These are phyloP conservation scores for Polyommatus iphigenia DNA, from an alignment of 2,888 invertebrate genomes.

Conservation along the genomic window DNA sequence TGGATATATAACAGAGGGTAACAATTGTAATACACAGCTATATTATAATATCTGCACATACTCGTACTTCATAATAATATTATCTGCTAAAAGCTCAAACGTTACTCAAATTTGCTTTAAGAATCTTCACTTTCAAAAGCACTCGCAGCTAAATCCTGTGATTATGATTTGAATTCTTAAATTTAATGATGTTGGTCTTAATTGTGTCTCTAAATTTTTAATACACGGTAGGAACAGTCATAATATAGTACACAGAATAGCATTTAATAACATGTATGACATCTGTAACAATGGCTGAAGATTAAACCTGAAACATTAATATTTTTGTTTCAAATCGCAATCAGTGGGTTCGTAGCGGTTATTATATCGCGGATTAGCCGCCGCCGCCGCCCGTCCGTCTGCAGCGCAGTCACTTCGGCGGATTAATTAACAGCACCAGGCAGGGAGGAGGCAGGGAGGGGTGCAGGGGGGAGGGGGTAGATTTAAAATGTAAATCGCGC, in stretches of 20 bases:
- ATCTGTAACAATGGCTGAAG: too few species aligned
- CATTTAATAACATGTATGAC: background rate
- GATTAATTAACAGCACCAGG: constrained; percentile 9
- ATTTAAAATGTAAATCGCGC: constrained; percentile 22
- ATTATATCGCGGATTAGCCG: background rate
- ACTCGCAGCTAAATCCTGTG: too few species aligned
- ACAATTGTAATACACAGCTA: too few species aligned
- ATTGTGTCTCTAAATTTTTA: too few species aligned
- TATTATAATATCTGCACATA: too few species aligned
- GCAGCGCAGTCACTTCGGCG: constrained; percentile 1
- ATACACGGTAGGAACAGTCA: background rate
- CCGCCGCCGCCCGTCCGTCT: background rate
- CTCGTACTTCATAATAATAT: too few species aligned
- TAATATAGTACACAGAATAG: background rate
- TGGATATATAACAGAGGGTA: background rate
- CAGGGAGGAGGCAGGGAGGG: background rate
- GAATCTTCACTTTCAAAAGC: too few species aligned
- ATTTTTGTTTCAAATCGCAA: background rate
- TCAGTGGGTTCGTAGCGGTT: background rate
- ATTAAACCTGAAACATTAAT: background rate
- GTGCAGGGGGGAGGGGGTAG: background rate
- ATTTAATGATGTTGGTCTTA: too few species aligned
- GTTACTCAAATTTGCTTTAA: too few species aligned
- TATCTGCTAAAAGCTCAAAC: too few species aligned
- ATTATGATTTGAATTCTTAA: too few species aligned